These are phyloP conservation scores for Palythoa heliodiscus DNA, from an alignment of 92 coral and sea anemone species.

Conservation along the genomic window DNA sequence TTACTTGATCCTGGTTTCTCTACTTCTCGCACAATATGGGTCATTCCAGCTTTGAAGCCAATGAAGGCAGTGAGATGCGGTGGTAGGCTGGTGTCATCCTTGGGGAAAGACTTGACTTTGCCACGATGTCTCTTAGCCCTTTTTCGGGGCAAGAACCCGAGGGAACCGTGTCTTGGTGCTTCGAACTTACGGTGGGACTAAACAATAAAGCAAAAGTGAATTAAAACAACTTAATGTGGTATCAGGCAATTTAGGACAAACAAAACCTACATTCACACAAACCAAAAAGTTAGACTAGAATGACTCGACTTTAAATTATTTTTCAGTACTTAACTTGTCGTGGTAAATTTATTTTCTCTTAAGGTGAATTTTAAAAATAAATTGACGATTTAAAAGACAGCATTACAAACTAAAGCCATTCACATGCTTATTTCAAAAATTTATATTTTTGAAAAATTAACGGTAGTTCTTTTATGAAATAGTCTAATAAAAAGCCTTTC, in stretches of 20 bases:
- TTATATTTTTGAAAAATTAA: not conserved
- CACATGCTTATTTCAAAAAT: not conserved
- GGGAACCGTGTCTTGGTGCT: slow-evolving; percentile 99
- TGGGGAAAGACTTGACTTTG: slow-evolving; percentile 95
- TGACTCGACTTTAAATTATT: too few relatives aligned
- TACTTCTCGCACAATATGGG: slow-evolving; percentile 96
- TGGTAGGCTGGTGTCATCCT: slow-evolving; percentile 89
- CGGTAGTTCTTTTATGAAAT: not conserved
- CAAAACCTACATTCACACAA: not conserved
- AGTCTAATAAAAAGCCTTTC: not conserved
- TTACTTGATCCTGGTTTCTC: slow-evolving; percentile 99
- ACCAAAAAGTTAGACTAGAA: too few relatives aligned
- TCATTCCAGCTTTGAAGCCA: slow-evolving; percentile 99
- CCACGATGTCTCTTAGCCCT: slow-evolving; percentile 95
- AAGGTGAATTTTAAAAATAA: not conserved
- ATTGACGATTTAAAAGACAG: not conserved
- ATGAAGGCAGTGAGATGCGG: slow-evolving; percentile 97
- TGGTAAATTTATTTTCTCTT: too few relatives aligned
- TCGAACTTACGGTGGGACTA: slow-evolving; percentile 99
- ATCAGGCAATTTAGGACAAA: not conserved
- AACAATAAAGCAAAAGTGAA: not conserved
- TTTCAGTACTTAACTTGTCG: too few relatives aligned
- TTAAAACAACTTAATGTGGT: not conserved
- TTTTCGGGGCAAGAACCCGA: slow-evolving; percentile 99
- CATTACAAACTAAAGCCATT: not conserved